Evolutionary conservation across 2,113 vertebrate species (phyloP), one percentile per base, ranked within the genome.

Genomic region (Bufo bufo): DNA sequence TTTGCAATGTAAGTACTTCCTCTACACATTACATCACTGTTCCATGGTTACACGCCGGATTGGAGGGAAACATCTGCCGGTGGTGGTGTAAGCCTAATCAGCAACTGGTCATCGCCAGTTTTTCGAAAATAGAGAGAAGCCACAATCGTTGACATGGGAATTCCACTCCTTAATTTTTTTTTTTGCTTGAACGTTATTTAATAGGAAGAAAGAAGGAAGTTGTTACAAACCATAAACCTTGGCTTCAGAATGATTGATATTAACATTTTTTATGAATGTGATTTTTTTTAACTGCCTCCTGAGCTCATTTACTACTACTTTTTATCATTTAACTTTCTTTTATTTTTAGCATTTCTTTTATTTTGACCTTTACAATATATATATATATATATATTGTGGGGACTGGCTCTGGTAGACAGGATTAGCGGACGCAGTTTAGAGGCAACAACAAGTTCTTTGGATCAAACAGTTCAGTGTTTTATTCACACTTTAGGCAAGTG

Each of bases 11-110:
- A 80, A 47, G 85, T 72, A 66, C 59, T 81, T 81, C 85, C 85
- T 81, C 17, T 12, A 16, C 17, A 17, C 47, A 14, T 86, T 69
- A 80, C 85, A 87, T 61, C 47, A 87, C 50, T 10, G 66, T 19
- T 47, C 20, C 43, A 23, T 23, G 56, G 78, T 87, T 59, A 63
- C 78, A 47, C 63, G 33, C 19, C 23, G 14, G 78, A 82, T 74
- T 49, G 43, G 78, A 81, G 86, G 79, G 79, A 74, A 82, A 81
- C 78, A 75, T 87, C 65, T 87, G 86, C 43, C 56, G 3, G 66
- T 59, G 86, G 79, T 82, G 4, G 13, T 8, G 23, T 47, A 49
- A 49, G 65, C 23, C 50, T 49, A 17, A 52, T 59, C 47, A 49
- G 47, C n/a, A 63, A 52, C 50, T 82, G 79, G 19, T 74, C 66